A percentile compares a stretch with the other conserved stretches of the same genome.
phyloP scores from a whole-genome alignment of 2,113 vertebrate genomes.

The Irena cyanogastra region DNA sequence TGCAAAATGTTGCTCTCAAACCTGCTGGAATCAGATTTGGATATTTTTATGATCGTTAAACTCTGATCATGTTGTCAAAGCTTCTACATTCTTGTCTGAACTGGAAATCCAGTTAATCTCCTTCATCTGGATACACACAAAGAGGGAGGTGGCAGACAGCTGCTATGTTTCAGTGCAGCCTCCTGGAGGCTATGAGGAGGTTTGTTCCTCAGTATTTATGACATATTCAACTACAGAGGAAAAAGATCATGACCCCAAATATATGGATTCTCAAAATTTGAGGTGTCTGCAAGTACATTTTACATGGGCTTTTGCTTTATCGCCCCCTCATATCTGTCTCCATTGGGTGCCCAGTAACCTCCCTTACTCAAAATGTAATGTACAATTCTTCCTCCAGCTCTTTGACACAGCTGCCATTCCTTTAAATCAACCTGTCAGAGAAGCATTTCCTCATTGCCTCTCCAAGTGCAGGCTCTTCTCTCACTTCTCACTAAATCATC shows the following conservation, averaged over 20 bases:
- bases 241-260: not conserved
- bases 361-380: not conserved
- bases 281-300: not conserved
- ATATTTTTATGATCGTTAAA: not conserved
- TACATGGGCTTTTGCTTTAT: not conserved
- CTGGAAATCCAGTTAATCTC: not conserved
- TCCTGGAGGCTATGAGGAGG: not conserved
- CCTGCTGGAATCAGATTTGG: not conserved
- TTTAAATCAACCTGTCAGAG: constrained; percentile 31
- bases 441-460: not conserved
- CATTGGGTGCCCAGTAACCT: not conserved
- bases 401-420: not conserved
- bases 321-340: not conserved
- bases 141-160: not conserved
- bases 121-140: not conserved
- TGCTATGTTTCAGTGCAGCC: not conserved
- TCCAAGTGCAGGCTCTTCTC: not conserved
- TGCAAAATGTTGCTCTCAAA: not conserved
- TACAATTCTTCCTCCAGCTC: not conserved
- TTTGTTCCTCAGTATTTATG: not conserved
- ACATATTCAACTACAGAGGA: not conserved
- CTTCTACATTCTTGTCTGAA: not conserved
- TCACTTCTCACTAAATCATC: not conserved
- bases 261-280: not conserved
- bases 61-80: not conserved